Evolutionary conservation across 2,888 invertebrate genomes (phyloP), one percentile per base, ranked within the genome.

Genomic region (Nezara viridula): DNA sequence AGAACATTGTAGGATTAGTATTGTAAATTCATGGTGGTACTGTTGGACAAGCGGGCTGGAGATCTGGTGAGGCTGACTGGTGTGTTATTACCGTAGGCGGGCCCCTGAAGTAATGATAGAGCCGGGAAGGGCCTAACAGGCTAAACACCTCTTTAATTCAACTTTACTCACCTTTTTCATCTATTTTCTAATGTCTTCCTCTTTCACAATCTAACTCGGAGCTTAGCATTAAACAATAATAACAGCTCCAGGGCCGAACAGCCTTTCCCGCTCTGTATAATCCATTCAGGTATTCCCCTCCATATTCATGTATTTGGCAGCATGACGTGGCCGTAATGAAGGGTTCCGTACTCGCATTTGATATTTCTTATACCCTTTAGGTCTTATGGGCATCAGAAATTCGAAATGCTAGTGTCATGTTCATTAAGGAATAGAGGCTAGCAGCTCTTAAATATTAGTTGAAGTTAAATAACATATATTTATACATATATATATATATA

Each of bases 151-250:
- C 66, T 73, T 73, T 73, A 73, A 73, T 73, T 73, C 66, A 73
- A 73, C 66, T 73, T 73, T 73, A 73, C 66, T 73, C 66, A 73
- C 66, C 66, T 73, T 73, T 73, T 73, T 73, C 66, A 73, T 73
- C 66, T 73, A 73, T 73, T 73, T 73, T 73, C 66, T 73, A 73
- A 73, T 73, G 66, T 73, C 66, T 73, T 73, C 66, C 66, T 73
- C 66, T 73, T 73, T 73, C 66, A 73, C 66, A 73, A 73, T 73
- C 66, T 73, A 73, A 73, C 66, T 73, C 66, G 32, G 32, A 73
- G 37, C 66, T 73, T 73, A 37, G 66, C 66, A 73, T 73, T 73
- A 73, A 73, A 37, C 66, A 73, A 73, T 73, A 73, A 73, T 73
- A 73, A 73, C 37, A 73, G 66, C 37, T 73, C 32, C 60, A 4